phyloP scores from a whole-genome alignment of 2,113 vertebrate species.

The Neodon shergylaensis region DNA sequence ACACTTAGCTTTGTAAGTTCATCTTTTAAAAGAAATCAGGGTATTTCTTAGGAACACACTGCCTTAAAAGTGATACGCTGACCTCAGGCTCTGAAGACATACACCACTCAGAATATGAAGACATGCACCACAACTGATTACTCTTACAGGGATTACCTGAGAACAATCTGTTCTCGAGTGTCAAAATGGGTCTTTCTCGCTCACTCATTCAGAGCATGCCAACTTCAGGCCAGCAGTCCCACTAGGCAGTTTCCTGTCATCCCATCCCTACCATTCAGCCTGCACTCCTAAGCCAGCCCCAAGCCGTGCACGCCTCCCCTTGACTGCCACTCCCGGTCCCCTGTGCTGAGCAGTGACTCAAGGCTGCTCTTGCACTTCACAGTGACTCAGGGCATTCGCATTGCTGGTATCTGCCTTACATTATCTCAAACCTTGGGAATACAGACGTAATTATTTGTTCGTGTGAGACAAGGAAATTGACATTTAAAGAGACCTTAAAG shows the following conservation, averaged over 20 bases:
- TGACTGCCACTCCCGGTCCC: background rate
- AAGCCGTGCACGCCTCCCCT: background rate
- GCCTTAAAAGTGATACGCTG: background rate
- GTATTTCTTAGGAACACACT: background rate
- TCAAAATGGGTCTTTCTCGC: background rate
- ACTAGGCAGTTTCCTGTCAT: background rate
- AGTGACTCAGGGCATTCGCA: background rate
- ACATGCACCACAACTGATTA: background rate
- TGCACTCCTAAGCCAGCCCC: no score
- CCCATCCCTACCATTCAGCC: background rate
- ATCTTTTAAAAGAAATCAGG: constrained; percentile 31
- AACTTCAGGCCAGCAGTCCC: background rate
- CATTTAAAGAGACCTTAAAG: constrained; percentile 9
- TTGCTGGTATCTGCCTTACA: background rate
- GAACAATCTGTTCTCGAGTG: background rate
- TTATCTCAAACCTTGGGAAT: background rate
- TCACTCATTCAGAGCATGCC: background rate
- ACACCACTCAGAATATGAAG: background rate
- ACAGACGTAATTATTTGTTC: constrained; percentile 16
- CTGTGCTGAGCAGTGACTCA: background rate
- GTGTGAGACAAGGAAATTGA: background rate
- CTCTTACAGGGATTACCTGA: background rate
- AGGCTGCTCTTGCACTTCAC: background rate
- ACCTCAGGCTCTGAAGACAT: background rate
- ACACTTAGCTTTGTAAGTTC: background rate